Conservation (phyloP, 2,797 vertebrate genomes). For the Urosaurus nigricauda region DNA sequence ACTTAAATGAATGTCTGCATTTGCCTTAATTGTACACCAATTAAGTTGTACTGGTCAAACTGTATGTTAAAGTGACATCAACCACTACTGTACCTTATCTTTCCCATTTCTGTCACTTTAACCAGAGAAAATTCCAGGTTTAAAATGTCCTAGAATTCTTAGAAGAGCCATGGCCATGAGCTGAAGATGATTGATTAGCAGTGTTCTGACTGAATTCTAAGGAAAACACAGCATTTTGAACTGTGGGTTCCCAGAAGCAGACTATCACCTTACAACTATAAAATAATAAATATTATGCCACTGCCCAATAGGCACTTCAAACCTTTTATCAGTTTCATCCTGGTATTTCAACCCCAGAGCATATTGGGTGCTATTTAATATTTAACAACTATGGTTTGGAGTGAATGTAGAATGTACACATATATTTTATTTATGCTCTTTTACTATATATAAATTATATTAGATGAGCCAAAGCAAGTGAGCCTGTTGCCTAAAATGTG, state of each 20-base stretch:
- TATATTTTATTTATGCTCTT: conserved; percentile 46
- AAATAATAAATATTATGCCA: conserved; percentile 20
- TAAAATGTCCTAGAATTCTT: neutral
- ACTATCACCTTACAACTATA: conserved; percentile 6
- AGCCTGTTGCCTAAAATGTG: conserved; percentile 40
- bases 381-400: conserved; percentile 33
- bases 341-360: conserved; percentile 36
- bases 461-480: conserved; percentile 36
- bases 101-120: neutral
- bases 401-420: conserved; percentile 28
- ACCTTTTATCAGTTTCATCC: conserved; percentile 29
- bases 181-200: conserved; percentile 3
- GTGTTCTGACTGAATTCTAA: neutral
- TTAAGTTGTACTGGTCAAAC: neutral
- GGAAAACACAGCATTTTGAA: conserved; percentile 1
- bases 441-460: conserved; percentile 45
- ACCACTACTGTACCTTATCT: neutral
- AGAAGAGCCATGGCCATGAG: neutral
- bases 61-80: neutral
- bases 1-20: neutral
- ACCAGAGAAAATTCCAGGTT: conserved; percentile 5
- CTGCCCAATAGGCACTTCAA: conserved; percentile 22
- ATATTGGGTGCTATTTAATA: conserved; percentile 45
- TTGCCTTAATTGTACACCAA: neutral
- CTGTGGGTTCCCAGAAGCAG: neutral